Conservation (phyloP, 2,888 invertebrate species). For the Scaptomyza reducta region DNA sequence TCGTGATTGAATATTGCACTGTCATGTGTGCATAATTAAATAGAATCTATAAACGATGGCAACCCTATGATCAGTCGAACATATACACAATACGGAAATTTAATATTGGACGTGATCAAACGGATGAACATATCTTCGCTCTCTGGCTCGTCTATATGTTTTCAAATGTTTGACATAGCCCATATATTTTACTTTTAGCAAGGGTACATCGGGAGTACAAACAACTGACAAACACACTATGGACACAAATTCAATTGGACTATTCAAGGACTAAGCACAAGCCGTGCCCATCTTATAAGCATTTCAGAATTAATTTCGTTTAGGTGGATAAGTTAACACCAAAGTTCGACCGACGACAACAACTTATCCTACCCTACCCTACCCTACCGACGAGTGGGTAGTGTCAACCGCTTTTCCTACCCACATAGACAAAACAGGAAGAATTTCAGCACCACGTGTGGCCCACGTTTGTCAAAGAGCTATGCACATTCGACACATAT, state of each 20-base stretch:
- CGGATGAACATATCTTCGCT: neutral
- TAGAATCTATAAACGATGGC: too few relatives aligned
- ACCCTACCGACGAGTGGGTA: neutral
- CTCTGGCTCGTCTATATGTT: neutral
- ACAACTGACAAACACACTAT: neutral
- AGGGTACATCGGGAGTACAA: slow-evolving; percentile 5
- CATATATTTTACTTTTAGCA: neutral
- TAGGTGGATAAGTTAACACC: slow-evolving; percentile 67
- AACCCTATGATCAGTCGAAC: too few relatives aligned
- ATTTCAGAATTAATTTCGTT: slow-evolving; percentile 75
- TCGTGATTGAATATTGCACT: too few relatives aligned
- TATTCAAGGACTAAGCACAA: slow-evolving; percentile 56
- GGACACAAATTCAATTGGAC: slow-evolving; percentile 50
- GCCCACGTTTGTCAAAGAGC: slow-evolving; percentile 42
- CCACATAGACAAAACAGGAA: neutral
- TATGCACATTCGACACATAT: slow-evolving; percentile 45
- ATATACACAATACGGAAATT: too few relatives aligned
- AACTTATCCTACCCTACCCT: neutral
- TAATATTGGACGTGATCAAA: too few relatives aligned
- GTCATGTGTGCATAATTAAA: neutral
- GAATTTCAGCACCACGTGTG: slow-evolving; percentile 35
- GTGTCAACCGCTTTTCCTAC: neutral
- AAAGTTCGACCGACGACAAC: slow-evolving; percentile 43
- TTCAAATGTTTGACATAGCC: neutral
- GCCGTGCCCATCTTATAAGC: slow-evolving; percentile 60